Evolutionary conservation across 2,797 vertebrate species (phyloP).

Genomic region (Brachyrhaphis roseni): DNA sequence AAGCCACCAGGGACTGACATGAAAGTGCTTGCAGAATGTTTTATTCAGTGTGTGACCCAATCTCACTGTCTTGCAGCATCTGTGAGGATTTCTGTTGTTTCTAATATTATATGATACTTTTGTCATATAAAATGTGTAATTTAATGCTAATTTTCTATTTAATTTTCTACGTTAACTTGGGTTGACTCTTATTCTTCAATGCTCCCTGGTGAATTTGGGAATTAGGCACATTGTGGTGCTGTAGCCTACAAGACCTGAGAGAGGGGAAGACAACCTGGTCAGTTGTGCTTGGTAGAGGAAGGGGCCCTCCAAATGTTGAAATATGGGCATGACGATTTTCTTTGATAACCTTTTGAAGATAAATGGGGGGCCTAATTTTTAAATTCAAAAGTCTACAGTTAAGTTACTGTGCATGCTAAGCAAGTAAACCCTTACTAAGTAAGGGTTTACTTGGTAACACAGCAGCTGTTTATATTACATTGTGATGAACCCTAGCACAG

Average conservation of each 20-base stretch:
- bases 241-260: not conserved
- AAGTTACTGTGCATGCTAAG: no score
- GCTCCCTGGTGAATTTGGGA: not conserved
- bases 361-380: not conserved
- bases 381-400: no score
- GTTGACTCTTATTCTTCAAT: not conserved
- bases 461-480: not conserved
- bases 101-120: slow-evolving; percentile 22
- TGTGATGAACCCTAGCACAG: not conserved
- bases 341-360: not conserved
- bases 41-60: slow-evolving; percentile 59
- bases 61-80: slow-evolving; percentile 15
- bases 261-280: not conserved
- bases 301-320: not conserved
- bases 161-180: not conserved
- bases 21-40: slow-evolving; percentile 66
- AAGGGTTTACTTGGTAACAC: not conserved
- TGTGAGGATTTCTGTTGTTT: slow-evolving; percentile 47
- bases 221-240: not conserved
- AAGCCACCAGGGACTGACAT: slow-evolving; percentile 57
- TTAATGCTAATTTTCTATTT: not conserved
- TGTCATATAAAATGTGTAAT: not conserved
- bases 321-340: not conserved
- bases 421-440: no score
- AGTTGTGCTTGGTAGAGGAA: not conserved